Base-by-base conservation (phyloP, 2,888 invertebrate species). In the Xylota sylvarum region DNA sequence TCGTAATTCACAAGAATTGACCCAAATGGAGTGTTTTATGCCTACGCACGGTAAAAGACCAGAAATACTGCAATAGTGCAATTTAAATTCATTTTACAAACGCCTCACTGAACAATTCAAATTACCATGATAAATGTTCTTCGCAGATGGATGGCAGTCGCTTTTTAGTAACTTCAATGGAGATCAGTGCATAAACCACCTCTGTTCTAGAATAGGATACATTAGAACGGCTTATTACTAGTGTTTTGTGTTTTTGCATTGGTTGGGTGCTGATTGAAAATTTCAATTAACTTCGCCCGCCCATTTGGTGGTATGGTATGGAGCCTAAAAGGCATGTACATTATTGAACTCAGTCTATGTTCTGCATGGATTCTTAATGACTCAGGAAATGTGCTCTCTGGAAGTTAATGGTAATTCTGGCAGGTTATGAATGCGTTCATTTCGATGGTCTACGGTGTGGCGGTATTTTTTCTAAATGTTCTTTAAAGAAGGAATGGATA, bases 111-210 rank as follows among this genome's bases (percentile, higher is more conserved):
- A 62, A 43, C 37, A 10, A 14, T 40, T 60, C 37, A 37, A 60
- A 35, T 60, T 60, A 60, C 58, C 37, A 60, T 60, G 58, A 60
- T 37, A 60, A 60, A 60, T 60, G 58, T 43, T 23, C 40, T 27
- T 43, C 7, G 7, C 43, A 37, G 14, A 17, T 62, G 43, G 23
- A 10, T 40, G 12, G 19, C 10, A 9, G 10, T 17, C 35, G 14
- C 56, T n/a, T n/a, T n/a, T n/a, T n/a, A 43, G 9, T 5, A 37
- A 6, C 37, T 9, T 10, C 10, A 10, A 37, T 5, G 37, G 9
- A 23, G 23, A 37, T 10, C 37, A 35, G 37, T 37, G 23, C 10
- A 10, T 9, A 1, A 5, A 9, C 40, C 5, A 43, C 37, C 4
- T 40, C 7, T 1, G 1, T 4, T n/a, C n/a, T 3, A 40, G 4